phyloP scores from a whole-genome alignment of 2,888 invertebrate species.

The Nipponacmea schrenckii region DNA sequence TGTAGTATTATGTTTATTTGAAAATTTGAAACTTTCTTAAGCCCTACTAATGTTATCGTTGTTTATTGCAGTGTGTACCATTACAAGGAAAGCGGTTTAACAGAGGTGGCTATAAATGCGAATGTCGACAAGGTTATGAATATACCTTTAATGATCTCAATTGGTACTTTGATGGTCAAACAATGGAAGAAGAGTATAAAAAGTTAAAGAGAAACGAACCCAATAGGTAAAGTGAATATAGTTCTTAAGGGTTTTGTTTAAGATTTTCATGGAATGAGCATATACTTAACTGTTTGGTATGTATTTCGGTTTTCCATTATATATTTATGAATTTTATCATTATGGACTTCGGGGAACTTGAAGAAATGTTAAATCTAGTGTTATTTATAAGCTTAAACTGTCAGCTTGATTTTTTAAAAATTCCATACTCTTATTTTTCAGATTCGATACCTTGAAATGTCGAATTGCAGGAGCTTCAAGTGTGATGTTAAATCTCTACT shows the following conservation, averaged over 20 bases:
- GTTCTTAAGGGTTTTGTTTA: background rate
- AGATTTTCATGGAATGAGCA: background rate
- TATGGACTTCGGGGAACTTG: too few species aligned
- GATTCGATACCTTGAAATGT: constrained; percentile 79
- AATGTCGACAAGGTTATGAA: constrained; percentile 95
- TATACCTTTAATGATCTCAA: constrained; percentile 90
- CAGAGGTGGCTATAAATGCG: constrained; percentile 96
- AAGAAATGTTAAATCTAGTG: too few species aligned
- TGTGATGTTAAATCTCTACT: constrained; percentile 41
- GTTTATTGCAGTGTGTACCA: constrained; percentile 84
- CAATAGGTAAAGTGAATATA: constrained; percentile 49
- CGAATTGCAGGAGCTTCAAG: constrained; percentile 78
- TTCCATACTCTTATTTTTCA: constrained; percentile 28
- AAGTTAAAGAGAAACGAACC: constrained; percentile 74
- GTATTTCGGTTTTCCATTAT: background rate
- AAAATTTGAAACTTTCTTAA: too few species aligned
- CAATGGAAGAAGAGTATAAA: constrained; percentile 93
- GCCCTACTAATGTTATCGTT: background rate
- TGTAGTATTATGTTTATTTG: too few species aligned
- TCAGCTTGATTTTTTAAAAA: too few species aligned
- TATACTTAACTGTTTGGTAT: too few species aligned
- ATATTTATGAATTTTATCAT: too few species aligned
- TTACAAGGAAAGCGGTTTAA: constrained; percentile 92
- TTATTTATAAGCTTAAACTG: too few species aligned
- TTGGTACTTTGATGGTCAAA: constrained; percentile 82